These are phyloP conservation scores for Bombycilla garrulus DNA, from an alignment of 2,113 vertebrate genomes.

Conservation along the genomic window DNA sequence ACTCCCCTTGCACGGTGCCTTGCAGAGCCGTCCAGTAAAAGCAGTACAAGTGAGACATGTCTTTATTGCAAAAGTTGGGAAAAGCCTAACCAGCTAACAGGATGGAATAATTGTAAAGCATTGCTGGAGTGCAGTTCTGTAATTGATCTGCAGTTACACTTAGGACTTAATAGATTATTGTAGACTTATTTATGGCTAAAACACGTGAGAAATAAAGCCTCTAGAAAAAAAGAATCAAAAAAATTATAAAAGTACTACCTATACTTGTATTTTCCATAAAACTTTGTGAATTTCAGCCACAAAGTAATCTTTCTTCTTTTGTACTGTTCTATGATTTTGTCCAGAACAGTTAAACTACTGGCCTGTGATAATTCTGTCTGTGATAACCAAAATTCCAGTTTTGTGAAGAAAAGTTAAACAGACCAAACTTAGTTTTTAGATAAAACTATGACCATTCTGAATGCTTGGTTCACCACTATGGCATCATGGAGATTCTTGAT, in stretches of 20 bases:
- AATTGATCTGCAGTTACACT: not conserved
- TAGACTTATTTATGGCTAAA: not conserved
- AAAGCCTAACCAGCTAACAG: not conserved
- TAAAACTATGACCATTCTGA: conserved; percentile 73
- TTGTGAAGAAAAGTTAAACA: conserved; percentile 78
- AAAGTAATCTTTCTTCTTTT: conserved; percentile 69
- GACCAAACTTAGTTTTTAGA: conserved; percentile 77
- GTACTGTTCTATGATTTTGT: conserved; percentile 77
- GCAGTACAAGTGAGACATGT: not conserved
- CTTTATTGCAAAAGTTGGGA: not conserved
- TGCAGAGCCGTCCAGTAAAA: not conserved
- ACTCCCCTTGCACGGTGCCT: not conserved
- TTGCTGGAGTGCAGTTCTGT: not conserved
- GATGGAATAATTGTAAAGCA: not conserved
- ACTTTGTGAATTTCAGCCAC: conserved; percentile 59
- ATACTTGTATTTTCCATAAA: conserved; percentile 24
- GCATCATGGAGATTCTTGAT: conserved; percentile 79
- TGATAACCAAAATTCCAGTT: conserved; percentile 71
- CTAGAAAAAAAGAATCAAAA: not conserved
- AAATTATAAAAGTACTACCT: not conserved
- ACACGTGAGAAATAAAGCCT: not conserved
- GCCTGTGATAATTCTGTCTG: conserved; percentile 66
- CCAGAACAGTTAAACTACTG: conserved; percentile 76
- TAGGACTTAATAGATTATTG: not conserved
- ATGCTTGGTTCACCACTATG: conserved; percentile 71